These are phyloP conservation scores for Anoplius nigerrimus DNA, from an alignment of 2,888 invertebrate genomes.

Conservation along the genomic window DNA sequence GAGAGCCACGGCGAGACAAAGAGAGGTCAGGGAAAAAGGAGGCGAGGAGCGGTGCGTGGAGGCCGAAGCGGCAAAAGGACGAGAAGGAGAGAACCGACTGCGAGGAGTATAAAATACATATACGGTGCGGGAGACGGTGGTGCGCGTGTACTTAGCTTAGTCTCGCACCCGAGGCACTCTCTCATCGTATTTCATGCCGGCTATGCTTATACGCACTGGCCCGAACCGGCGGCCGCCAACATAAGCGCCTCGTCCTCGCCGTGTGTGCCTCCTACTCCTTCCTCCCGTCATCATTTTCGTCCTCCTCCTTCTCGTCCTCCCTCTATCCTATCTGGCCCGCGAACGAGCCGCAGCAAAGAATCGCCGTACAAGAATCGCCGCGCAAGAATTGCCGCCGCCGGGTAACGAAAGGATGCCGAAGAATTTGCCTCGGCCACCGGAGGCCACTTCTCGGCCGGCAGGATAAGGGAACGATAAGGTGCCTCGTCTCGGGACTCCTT, in stretches of 20 bases:
- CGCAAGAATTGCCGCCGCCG: slow-evolving; percentile 7
- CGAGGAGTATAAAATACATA: slow-evolving; percentile 46
- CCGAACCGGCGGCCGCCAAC: slow-evolving; percentile 19
- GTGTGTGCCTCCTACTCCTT: too few relatives aligned
- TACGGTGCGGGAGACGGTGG: slow-evolving; percentile 28
- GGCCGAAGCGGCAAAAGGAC: slow-evolving; percentile 23
- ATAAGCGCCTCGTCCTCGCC: slow-evolving; percentile 9
- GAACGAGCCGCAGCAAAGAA: background rate
- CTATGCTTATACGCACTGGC: slow-evolving; percentile 46
- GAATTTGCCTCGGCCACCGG: slow-evolving; percentile 9
- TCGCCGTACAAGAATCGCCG: too few relatives aligned
- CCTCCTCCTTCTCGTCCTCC: slow-evolving; percentile 15
- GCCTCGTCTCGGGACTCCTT: too few relatives aligned
- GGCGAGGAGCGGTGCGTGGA: background rate
- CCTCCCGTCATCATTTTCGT: slow-evolving; percentile 29
- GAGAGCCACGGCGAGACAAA: slow-evolving; percentile 3
- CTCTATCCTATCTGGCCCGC: background rate
- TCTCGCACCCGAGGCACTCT: slow-evolving; percentile 72
- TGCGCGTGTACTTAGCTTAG: slow-evolving; percentile 72
- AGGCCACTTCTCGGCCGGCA: slow-evolving; percentile 4
- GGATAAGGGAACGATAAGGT: background rate
- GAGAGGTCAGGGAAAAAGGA: background rate
- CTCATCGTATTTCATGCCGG: slow-evolving; percentile 72
- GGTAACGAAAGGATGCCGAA: slow-evolving; percentile 22
- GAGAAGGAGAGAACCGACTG: slow-evolving; percentile 29